Conservation (phyloP, 2,888 invertebrate species). For the Mesoligia furuncula region DNA sequence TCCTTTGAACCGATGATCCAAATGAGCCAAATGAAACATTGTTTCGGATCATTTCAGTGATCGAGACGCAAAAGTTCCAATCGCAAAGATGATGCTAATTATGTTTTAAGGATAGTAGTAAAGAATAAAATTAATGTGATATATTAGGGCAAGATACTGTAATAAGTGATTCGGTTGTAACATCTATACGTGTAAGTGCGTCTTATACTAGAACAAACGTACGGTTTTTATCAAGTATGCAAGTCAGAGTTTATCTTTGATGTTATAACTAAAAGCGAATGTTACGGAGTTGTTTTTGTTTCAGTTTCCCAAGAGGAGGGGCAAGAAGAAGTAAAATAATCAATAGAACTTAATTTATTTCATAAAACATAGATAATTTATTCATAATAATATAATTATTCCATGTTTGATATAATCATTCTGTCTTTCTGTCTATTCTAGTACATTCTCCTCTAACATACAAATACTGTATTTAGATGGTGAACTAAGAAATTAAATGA, state of each 20-base stretch:
- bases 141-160: neutral
- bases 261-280: constrained; percentile 19
- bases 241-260: constrained; percentile 50
- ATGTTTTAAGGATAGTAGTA: neutral
- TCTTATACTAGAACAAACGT: neutral
- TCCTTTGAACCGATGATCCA: too few relatives aligned
- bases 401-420: constrained; percentile 35
- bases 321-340: constrained; percentile 64
- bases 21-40: too few relatives aligned
- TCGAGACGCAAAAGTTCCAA: too few relatives aligned
- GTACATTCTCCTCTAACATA: constrained; percentile 53
- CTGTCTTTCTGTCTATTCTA: constrained; percentile 35
- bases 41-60: too few relatives aligned
- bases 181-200: neutral
- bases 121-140: neutral
- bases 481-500: constrained; percentile 9
- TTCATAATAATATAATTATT: constrained; percentile 33
- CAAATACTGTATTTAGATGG: constrained; percentile 31
- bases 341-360: constrained; percentile 29
- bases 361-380: constrained; percentile 25
- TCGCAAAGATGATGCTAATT: too few relatives aligned
- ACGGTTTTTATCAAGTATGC: neutral
- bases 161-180: constrained; percentile 1
- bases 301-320: constrained; percentile 82
- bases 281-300: constrained; percentile 74